Conservation (phyloP, 2,113 vertebrate species). For the Scopus umbretta region DNA sequence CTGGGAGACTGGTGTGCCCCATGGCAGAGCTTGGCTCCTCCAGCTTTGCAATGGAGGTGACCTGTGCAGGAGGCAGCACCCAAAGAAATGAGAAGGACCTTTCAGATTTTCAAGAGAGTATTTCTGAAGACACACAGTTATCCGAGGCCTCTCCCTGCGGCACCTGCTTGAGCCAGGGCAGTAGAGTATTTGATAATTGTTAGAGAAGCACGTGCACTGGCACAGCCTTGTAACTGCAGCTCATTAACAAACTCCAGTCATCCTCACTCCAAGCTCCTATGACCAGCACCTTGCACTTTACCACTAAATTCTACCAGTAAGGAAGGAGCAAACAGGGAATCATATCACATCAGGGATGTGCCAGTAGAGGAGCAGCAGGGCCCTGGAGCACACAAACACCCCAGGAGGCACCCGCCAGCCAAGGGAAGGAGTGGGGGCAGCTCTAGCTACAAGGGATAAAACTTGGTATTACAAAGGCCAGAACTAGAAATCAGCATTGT, state of each 20-base stretch:
- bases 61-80: background rate
- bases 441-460: background rate
- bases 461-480: background rate
- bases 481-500: fast-evolving
- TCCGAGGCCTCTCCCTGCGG: background rate
- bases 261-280: background rate
- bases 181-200: background rate
- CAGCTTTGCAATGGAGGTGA: fast-evolving
- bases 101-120: background rate
- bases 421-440: fast-evolving
- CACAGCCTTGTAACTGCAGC: fast-evolving
- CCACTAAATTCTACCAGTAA: no score
- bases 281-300: background rate
- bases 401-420: background rate
- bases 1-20: fast-evolving
- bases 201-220: background rate
- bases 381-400: background rate
- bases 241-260: no score
- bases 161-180: background rate
- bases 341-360: background rate
- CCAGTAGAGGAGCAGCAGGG: background rate
- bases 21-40: background rate
- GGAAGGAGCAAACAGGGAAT: background rate
- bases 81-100: background rate
- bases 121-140: background rate